These are phyloP conservation scores for Polypedilum vanderplanki DNA, from an alignment of 1,140 invertebrate species.

Conservation along the genomic window DNA sequence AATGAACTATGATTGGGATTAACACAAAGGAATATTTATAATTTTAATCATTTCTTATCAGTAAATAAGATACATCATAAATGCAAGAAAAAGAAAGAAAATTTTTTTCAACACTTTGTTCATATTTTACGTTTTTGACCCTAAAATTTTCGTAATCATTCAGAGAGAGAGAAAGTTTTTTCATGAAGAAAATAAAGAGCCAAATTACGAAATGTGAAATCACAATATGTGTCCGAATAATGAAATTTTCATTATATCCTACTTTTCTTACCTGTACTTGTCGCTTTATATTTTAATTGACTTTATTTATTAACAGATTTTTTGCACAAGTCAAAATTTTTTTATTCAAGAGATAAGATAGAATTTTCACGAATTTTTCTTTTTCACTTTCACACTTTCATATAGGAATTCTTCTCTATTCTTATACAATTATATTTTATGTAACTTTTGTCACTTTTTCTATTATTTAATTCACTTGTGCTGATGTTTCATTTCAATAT, in stretches of 20 bases:
- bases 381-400: background rate
- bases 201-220: constrained; percentile 1
- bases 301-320: no score
- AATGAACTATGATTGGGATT: no score
- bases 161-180: constrained; percentile 2
- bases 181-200: constrained; percentile 6
- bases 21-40: no score
- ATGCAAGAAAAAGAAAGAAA: no score
- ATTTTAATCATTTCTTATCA: no score
- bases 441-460: background rate
- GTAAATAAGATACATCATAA: no score
- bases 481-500: constrained; percentile 7
- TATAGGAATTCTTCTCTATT: background rate
- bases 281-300: background rate
- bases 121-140: constrained; percentile 4
- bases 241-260: background rate
- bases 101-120: no score
- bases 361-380: background rate
- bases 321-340: no score
- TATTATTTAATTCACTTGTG: background rate
- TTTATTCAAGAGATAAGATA: background rate
- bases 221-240: background rate
- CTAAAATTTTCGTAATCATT: constrained; percentile 13
- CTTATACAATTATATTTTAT: background rate
- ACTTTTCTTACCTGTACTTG: background rate